Evolutionary conservation across 1,140 invertebrate species (phyloP), one percentile per base, ranked within the genome.

Genomic region (Heterodera carotae): DNA sequence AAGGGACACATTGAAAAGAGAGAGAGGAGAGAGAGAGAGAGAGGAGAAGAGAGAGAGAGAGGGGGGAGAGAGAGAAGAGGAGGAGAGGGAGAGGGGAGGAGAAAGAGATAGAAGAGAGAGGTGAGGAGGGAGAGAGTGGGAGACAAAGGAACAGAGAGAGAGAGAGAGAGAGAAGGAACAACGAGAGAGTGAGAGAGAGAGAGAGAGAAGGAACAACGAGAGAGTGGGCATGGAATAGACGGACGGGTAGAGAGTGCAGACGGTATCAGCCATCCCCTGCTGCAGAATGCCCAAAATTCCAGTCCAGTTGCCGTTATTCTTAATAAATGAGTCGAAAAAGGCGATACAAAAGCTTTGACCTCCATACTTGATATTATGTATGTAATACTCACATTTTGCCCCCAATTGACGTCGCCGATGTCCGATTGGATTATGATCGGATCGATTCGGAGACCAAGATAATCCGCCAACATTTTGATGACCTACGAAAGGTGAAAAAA

Each of bases 241-340:
- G n/a, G 39, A 83, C 27, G 82, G 80, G 48, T 81, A 81, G 27
- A 81, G 59, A 25, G 74, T 77, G 76, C 81, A 77, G 27, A 72
- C 64, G 29, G 80, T 81, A 34, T 81, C 80, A 4, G 81, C 80
- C 53, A 82, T 27, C 5, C 60, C 77, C 36, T 36, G 39, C 43
- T 82, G 69, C 8, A 81, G 39, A 69, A 81, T 82, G 25, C 80
- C 81, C 22, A 81, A 67, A 31, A 81, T 79, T n/a, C 80, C 80
- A n/a, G 80, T 81, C 77, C 77, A 82, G 22, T 33, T 82, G 29
- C 81, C 80, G 39, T 75, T 83, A 27, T 31, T n/a, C 79, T 80
- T 33, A 33, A 29, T 7, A 18, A 18, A 34, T 56, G 31, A 53
- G 29, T 71, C 18, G 36, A 34, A 34, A n/a, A 43, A 75, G 27